phyloP scores from a whole-genome alignment of 2,888 invertebrate genomes.

The Cephus sareptanus region DNA sequence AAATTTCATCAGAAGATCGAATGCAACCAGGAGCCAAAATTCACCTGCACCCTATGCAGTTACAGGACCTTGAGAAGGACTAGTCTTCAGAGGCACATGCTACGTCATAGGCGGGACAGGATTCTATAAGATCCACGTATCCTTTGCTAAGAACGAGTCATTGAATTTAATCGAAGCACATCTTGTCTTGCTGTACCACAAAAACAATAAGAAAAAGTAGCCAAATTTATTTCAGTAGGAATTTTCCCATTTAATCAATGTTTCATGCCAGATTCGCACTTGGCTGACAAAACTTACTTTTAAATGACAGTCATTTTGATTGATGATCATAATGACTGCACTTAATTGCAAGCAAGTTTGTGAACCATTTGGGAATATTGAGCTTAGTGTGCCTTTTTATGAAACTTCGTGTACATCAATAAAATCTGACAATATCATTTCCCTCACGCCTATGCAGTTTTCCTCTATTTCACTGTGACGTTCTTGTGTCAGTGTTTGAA shows the following conservation, averaged over 20 bases:
- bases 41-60: conserved; percentile 47
- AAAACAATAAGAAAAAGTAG: background rate
- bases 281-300: background rate
- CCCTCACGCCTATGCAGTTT: background rate
- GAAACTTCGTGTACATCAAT: background rate
- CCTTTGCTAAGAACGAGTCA: background rate
- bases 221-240: background rate
- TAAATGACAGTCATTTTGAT: background rate
- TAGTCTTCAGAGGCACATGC: conserved; percentile 49
- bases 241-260: background rate
- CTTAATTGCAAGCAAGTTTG: background rate
- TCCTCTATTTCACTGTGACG: background rate
- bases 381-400: background rate
- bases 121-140: background rate
- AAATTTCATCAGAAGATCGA: conserved; percentile 47
- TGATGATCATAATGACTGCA: background rate
- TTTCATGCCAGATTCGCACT: background rate
- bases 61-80: conserved; percentile 49
- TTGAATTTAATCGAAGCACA: background rate
- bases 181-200: background rate
- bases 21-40: conserved; percentile 46
- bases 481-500: background rate
- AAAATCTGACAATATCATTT: background rate
- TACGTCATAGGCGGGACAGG: conserved; percentile 25
- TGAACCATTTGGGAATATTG: background rate